Evolutionary conservation across 2,888 invertebrate species (phyloP).

Genomic region (Sycophila texana): DNA sequence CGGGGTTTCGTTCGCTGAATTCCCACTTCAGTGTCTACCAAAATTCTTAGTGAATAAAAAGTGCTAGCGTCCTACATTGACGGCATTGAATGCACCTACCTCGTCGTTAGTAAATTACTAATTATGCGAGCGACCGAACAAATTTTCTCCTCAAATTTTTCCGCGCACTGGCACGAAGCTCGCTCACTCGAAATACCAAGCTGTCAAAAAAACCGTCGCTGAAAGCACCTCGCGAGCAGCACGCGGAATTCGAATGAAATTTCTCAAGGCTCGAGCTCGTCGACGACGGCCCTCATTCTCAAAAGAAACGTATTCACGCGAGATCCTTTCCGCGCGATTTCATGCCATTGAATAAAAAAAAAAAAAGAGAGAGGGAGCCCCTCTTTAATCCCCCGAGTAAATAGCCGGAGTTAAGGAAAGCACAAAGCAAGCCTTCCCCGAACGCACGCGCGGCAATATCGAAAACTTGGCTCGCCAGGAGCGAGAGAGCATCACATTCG

Average conservation of each 20-base stretch:
- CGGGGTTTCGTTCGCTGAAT: too few species aligned
- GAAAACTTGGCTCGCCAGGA: constrained; percentile 48
- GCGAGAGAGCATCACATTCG: constrained; percentile 39
- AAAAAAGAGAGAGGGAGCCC: not conserved
- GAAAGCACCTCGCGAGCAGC: not conserved
- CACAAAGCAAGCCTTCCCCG: constrained; percentile 1
- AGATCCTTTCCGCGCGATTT: constrained; percentile 37
- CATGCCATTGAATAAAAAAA: not conserved
- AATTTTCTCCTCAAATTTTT: not conserved
- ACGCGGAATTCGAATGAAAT: constrained; percentile 36
- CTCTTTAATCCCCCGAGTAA: constrained; percentile 35
- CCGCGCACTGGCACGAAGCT: not conserved
- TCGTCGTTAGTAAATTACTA: not conserved
- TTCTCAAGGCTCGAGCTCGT: constrained; percentile 9
- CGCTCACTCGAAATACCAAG: not conserved
- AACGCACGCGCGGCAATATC: not conserved
- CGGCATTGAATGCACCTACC: too few species aligned
- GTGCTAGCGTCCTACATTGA: not conserved
- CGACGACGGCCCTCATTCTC: constrained; percentile 7
- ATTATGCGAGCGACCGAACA: not conserved
- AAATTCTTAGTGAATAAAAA: too few species aligned
- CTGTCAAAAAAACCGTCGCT: not conserved
- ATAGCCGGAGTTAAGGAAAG: constrained; percentile 10
- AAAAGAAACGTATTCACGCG: constrained; percentile 22
- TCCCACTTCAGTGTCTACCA: too few species aligned